Base-by-base conservation (phyloP, 1,140 invertebrate genomes). In the Orius laevigatus region DNA sequence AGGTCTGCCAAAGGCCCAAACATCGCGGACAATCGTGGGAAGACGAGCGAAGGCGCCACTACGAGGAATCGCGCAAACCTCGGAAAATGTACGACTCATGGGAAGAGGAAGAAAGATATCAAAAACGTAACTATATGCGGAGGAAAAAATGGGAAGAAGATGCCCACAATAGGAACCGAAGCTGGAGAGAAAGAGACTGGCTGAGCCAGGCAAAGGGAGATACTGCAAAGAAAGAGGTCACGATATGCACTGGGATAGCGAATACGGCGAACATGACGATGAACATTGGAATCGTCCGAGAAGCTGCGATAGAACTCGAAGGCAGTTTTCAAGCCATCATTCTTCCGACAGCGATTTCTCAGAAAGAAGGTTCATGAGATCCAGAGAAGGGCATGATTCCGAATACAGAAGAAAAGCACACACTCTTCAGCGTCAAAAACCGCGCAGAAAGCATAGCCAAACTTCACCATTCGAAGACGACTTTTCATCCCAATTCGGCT, bases 391-490 rank as follows among this genome's bases (percentile, higher is more conserved):
- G 2, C 43, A 34, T 3, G 51, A 52, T 25, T 11, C 41, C 6
- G 51, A 52, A 38, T 52, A 52, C 12, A 19, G 51, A 10, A 18
- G 51, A 15, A 47, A 47, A 49, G 38, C 51, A 10, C 51, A 52
- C 18, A 48, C 51, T 25, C 36, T 49, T 12, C 48, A 49, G 20
- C 33, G 16, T 39, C 46, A 51, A 46, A 57, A 55, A 50, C 46
- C 15, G 18, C 43, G 41, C 49, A 53, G 50, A 16, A 57, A 53
- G 40, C 50, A 43, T 50, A 54, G 51, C 14, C 40, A 34, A 71
- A 69, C 68, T 9, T 76, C 75, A 12, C 71, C 75, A 0, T 82
- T 82, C 59, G 79, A 81, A 57, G 78, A 80, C 56, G 76, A 81
- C 56, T 81, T 80, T 54, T 69, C 63, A 3, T 70, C 60, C 60